These are phyloP conservation scores for Ateles fusciceps DNA, from an alignment of 2,797 vertebrate species.

Conservation along the genomic window DNA sequence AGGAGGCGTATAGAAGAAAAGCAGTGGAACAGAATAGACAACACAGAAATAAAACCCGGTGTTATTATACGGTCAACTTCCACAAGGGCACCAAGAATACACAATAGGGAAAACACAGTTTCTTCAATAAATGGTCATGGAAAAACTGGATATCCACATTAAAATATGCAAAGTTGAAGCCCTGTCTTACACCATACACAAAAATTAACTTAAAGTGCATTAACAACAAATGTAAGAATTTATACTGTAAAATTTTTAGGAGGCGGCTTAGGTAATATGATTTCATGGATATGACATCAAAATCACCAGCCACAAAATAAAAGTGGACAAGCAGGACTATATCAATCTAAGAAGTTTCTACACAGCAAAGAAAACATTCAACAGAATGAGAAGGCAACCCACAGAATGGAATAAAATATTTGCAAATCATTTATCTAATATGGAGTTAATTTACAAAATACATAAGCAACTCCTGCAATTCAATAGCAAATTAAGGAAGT, in stretches of 20 bases:
- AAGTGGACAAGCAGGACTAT: neutral
- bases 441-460: neutral
- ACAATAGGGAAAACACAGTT: neutral
- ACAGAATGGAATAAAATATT: neutral
- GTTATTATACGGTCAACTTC: neutral
- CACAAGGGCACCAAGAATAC: neutral
- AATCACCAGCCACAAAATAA: neutral
- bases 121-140: neutral
- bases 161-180: neutral
- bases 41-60: neutral
- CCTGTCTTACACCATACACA: neutral
- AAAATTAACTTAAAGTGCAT: neutral
- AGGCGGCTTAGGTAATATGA: neutral
- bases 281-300: neutral
- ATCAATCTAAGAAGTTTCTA: neutral
- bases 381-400: neutral
- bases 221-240: neutral
- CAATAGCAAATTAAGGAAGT: neutral
- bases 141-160: neutral
- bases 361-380: neutral
- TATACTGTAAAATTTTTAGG: neutral
- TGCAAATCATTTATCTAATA: neutral
- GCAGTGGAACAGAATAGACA: neutral
- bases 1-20: neutral
- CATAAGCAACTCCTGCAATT: neutral